Evolutionary conservation across 2,113 vertebrate species (phyloP).

Genomic region (Tetrao urogallus): DNA sequence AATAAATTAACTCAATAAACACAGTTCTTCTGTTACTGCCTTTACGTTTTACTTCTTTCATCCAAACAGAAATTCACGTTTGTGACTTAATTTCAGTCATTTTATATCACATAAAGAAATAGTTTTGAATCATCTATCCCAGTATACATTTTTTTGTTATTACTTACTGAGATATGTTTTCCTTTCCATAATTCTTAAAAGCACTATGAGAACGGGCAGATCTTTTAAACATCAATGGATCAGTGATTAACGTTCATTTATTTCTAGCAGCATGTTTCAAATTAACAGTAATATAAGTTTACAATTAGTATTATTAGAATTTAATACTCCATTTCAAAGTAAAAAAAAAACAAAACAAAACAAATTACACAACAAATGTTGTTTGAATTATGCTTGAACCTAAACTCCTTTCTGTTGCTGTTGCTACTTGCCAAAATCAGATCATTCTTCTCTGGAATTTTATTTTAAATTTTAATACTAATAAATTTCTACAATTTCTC

Average conservation of each 20-base stretch:
- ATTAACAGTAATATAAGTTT: neutral
- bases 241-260: neutral
- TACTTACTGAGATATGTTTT: neutral
- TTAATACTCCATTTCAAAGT: neutral
- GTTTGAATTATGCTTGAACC: neutral
- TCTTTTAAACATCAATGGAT: neutral
- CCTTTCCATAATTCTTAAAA: neutral
- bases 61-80: neutral
- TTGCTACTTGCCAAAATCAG: neutral
- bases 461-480: neutral
- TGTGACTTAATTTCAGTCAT: neutral
- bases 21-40: neutral
- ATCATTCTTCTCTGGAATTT: neutral
- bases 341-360: neutral
- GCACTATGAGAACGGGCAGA: neutral
- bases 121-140: neutral
- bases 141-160: neutral
- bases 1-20: neutral
- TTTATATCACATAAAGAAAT: neutral
- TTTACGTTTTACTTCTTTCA: neutral
- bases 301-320: neutral
- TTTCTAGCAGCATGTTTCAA: neutral
- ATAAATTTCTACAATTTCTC: neutral
- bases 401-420: neutral
- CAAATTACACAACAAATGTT: neutral